Base-by-base conservation (phyloP, 2,888 invertebrate genomes). In the Thecocarcelia acutangulata region DNA sequence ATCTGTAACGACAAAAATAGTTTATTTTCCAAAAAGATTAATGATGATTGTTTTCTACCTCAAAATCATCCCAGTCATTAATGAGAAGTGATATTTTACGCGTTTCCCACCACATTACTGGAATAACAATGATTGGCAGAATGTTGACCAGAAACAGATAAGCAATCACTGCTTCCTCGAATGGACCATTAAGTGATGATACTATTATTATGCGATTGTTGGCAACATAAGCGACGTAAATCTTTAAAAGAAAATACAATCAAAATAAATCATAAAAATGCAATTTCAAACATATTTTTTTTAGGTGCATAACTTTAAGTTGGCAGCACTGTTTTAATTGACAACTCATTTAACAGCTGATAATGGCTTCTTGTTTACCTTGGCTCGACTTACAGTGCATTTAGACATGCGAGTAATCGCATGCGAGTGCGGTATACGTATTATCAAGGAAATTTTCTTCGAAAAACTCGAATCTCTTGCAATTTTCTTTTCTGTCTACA, bases 101-200 rank as follows among this genome's bases (percentile, higher is more conserved):
- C 0, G 94, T 92, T 87, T 95, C 95, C 85, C 93, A 93, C 93
- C 94, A 94, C 72, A 94, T 89, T 56, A 95, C 92, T 0, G 94
- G 94, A 52, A 94, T 92, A 0, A 92, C 89, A 13, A 93, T 89
- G 85, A 94, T 92, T 0, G 95, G 95, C 78, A 95, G 91, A 79
- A 95, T 91, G 87, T 95, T 95, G 0, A 95, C 94, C n/a, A 94
- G 92, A 85, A 95, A 95, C 0, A 95, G 90, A 86, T 95, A 95
- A 76, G 94, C 94, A 85, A 95, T 95, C 0, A 95, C 95, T 0
- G 94, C 94, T 88, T 95, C 95, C 85, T 95, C 95, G 82, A 95
- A 95, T 83, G 94, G 93, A 0, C 94, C 94, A 87, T 94, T 94
- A 1, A 93, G 90, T 0, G 93, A 92, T 56, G 92, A 91, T 17